A percentile compares a stretch with the other conserved stretches of the same genome.
phyloP scores from a whole-genome alignment of 2,797 vertebrate genomes.

The Capromys pilorides region DNA sequence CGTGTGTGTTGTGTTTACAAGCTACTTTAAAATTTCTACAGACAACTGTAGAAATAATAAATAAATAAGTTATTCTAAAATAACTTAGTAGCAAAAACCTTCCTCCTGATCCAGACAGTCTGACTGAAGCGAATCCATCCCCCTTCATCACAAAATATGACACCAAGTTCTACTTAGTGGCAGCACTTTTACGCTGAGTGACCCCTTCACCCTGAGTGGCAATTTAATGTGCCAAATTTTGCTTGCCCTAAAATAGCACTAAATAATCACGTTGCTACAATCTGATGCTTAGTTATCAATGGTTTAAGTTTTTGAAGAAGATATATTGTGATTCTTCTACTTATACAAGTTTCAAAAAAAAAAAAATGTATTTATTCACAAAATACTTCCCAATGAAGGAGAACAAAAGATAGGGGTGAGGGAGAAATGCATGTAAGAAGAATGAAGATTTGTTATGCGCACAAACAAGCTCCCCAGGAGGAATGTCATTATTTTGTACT shows the following conservation, averaged over 20 bases:
- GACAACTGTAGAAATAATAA: too few relatives aligned
- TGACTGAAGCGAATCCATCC: slow-evolving; percentile 36
- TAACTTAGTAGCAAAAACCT: slow-evolving; percentile 31
- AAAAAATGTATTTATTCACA: slow-evolving; percentile 28
- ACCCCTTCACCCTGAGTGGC: not conserved
- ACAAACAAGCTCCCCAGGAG: not conserved
- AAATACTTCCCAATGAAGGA: slow-evolving; percentile 32
- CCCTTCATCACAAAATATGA: not conserved
- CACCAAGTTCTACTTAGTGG: slow-evolving; percentile 40
- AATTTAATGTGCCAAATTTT: slow-evolving; percentile 41
- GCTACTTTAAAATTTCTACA: slow-evolving; percentile 36
- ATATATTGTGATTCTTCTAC: slow-evolving; percentile 16
- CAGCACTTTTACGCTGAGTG: slow-evolving; percentile 3
- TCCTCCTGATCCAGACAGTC: not conserved
- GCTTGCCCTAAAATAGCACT: slow-evolving; percentile 42
- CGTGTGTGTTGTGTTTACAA: not conserved
- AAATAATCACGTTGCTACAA: not conserved
- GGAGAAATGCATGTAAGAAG: not conserved
- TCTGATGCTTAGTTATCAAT: slow-evolving; percentile 16
- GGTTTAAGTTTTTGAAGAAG: slow-evolving; percentile 15
- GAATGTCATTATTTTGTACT: not conserved
- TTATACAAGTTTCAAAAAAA: slow-evolving; percentile 37
- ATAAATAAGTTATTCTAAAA: too few relatives aligned
- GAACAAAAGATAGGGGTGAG: not conserved
- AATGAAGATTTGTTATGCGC: not conserved